Percentiles rank a stretch among this genome's conserved stretches.
Evolutionary conservation across 2,888 invertebrate species (phyloP).

Genomic region (Pheosia tremula): DNA sequence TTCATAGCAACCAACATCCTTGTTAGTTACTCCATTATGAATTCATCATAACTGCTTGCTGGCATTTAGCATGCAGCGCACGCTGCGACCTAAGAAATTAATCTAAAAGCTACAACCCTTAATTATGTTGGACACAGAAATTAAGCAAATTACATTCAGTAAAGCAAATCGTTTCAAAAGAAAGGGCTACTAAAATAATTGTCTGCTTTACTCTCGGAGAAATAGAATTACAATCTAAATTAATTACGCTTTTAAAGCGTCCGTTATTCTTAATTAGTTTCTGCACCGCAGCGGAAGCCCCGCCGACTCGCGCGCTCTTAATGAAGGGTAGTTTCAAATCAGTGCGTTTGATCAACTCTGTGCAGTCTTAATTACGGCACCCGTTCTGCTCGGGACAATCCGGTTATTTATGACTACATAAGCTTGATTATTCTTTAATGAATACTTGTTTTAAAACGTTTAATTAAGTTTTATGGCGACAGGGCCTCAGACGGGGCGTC

Average conservation of each 20-base stretch:
- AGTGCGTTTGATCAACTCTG: conserved; percentile 85
- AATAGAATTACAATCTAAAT: conserved; percentile 85
- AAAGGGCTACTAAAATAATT: conserved; percentile 84
- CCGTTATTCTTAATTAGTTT: conserved; percentile 85
- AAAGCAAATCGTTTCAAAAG: conserved; percentile 81
- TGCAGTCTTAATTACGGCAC: conserved; percentile 84
- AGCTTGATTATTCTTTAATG: conserved; percentile 86
- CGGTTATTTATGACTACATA: conserved; percentile 86
- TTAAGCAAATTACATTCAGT: conserved; percentile 80
- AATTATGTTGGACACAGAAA: conserved; percentile 76
- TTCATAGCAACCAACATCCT: conserved; percentile 45
- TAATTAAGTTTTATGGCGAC: conserved; percentile 86
- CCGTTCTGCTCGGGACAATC: conserved; percentile 84
- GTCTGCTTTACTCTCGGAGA: conserved; percentile 83
- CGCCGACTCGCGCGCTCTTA: conserved; percentile 76
- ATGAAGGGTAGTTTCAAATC: conserved; percentile 85
- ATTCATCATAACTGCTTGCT: conserved; percentile 33
- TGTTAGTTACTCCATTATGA: conserved; percentile 42
- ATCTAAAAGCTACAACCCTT: conserved; percentile 56
- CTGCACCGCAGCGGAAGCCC: conserved; percentile 83
- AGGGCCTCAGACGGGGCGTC: conserved; percentile 76
- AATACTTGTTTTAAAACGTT: conserved; percentile 86
- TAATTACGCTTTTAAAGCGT: conserved; percentile 85
- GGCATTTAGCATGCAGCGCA: conserved; percentile 22
- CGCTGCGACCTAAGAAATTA: conserved; percentile 39